Base-by-base conservation (phyloP, 2,888 invertebrate genomes). In the Latrodectus hesperus region DNA sequence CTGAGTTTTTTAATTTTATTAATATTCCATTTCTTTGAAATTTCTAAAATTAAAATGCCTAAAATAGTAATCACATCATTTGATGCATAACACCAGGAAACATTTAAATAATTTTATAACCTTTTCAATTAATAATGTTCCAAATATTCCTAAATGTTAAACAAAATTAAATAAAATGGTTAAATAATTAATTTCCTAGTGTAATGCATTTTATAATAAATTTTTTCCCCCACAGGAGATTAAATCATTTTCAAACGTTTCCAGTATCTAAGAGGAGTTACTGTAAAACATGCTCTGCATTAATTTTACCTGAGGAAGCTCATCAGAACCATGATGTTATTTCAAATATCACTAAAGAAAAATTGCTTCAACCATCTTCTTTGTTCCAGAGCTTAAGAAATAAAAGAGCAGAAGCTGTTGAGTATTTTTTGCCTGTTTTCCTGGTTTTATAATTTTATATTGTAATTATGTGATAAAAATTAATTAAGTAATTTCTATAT, bases 391-490 rank as follows among this genome's bases (percentile, higher is more conserved):
- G 96, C 0, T 91, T 96, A 16, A 94, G 95, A 72, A 94, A 96
- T 92, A 94, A 96, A 76, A 95, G 96, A 90, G 95, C 95, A 49
- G 96, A 97, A 92, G 98, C 98, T 52, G 89, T 89, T 73, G 17
- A 65, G 51, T 70, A 78, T 11, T 79, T 16, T 73, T 72, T 51
- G 4, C 51, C 52, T 60, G 12, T 49, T 26, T 65, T 71, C 16
- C 16, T 67, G 1, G 55, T 64, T 10, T 38, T 60, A 11, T 14
- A 22, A 72, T 22, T 16, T 72, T 0, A 73, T 38, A 38, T 38
- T 3, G 38, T 38, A 38, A 38, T 38, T 38, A 6, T 38, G 38
- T 38, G 38, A 38, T 38, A 38, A 38, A 38, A 38, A 38, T 38
- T 1, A 3, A 38, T 38, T 38, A 38, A 3, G n/a, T n/a, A n/a